A percentile compares a stretch with the other conserved stretches of the same genome.
phyloP scores from a whole-genome alignment of 30 jellyfish, hydroid and myxozoan genomes.

The Morbakka virulenta region DNA sequence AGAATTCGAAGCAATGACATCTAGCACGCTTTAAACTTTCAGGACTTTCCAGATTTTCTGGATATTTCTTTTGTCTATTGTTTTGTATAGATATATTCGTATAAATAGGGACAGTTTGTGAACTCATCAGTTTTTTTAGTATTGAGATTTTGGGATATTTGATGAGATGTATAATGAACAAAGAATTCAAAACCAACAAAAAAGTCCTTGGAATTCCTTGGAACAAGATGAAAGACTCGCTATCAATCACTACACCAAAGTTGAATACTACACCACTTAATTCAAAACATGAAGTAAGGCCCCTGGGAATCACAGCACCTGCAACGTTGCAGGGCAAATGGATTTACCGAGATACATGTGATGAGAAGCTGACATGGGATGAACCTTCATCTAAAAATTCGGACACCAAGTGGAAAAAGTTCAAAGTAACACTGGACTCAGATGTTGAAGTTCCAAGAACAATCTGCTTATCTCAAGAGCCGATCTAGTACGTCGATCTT shows the following conservation, averaged over 20 bases:
- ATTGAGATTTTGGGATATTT: no score
- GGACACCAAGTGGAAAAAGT: neutral
- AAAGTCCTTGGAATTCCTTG: no score
- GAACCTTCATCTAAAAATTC: neutral
- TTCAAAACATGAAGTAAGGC: slow-evolving; percentile 23
- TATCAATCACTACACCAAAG: neutral
- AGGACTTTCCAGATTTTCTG: no score
- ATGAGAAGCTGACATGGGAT: slow-evolving; percentile 29
- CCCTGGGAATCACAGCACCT: slow-evolving; percentile 5
- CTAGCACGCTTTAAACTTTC: no score
- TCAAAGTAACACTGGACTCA: no score
- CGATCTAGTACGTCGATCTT: slow-evolving; percentile 2
- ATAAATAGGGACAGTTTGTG: no score
- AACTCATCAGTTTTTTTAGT: no score
- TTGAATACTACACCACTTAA: no score
- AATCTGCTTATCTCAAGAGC: neutral
- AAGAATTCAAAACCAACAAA: no score
- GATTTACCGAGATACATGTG: slow-evolving; percentile 31
- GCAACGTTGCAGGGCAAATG: slow-evolving; percentile 1
- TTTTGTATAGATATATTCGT: no score
- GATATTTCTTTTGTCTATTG: no score
- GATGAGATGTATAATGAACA: neutral
- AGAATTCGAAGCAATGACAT: no score
- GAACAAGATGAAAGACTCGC: neutral
- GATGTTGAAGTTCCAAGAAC: slow-evolving; percentile 8